Evolutionary conservation across 2,113 vertebrate genomes (phyloP).

Genomic region (Planiliza haematocheilus): DNA sequence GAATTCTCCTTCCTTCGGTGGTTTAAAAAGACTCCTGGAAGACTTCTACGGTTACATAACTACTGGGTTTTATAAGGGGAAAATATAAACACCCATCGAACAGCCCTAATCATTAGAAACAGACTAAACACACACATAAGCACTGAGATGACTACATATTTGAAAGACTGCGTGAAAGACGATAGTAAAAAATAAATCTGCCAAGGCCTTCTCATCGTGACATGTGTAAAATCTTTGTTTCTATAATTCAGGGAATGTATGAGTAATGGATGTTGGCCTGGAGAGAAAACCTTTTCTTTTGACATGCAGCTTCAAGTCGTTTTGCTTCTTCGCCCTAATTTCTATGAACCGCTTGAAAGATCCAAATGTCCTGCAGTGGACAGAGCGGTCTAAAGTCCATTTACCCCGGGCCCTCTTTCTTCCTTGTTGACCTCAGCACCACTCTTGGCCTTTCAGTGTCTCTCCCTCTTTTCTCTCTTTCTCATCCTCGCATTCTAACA

Average conservation of each 20-base stretch:
- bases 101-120: conserved; percentile 7
- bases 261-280: conserved; percentile 20
- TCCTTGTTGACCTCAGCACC: conserved; percentile 60
- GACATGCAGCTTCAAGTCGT: conserved; percentile 47
- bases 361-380: conserved; percentile 41
- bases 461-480: conserved; percentile 48
- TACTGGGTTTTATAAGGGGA: neutral
- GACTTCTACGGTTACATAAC: conserved; percentile 24
- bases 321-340: conserved; percentile 27
- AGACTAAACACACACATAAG: conserved; percentile 14
- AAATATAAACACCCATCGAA: conserved; percentile 23
- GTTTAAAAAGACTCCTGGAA: conserved; percentile 26
- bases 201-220: conserved; percentile 2
- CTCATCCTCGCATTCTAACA: conserved; percentile 71
- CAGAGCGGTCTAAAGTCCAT: conserved; percentile 33
- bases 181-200: neutral
- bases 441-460: conserved; percentile 55
- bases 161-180: conserved; percentile 1
- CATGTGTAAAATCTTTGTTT: conserved; percentile 16
- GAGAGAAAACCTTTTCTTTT: conserved; percentile 58
- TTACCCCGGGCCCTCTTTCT: conserved; percentile 30
- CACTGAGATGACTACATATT: neutral
- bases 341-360: conserved; percentile 30
- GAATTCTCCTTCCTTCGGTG: conserved; percentile 21
- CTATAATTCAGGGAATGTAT: conserved; percentile 14